Base-by-base conservation (phyloP, 2,888 invertebrate species). In the Eilema caniola region DNA sequence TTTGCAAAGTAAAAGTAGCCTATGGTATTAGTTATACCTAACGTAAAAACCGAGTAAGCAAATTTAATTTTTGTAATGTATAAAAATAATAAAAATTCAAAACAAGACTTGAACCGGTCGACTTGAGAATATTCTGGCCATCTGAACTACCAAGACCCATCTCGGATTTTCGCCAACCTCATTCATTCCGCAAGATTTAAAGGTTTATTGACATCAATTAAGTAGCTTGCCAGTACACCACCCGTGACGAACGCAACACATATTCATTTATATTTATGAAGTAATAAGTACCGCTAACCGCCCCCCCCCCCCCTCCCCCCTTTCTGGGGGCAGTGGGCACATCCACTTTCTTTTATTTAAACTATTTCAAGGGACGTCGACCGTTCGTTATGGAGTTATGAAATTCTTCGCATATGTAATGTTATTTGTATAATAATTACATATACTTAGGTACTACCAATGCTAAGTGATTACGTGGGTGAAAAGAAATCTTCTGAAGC, bases 341-440 rank as follows among this genome's bases (percentile, higher is more conserved):
- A 28, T 64, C 63, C 20, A n/a, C 23, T 64, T 64, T 64, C 53
- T 53, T 64, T 53, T 64, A 28, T 59, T 59, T 56, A 56, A 56
- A 41, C 41, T 16, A 41, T 41, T 56, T 53, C 53, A 63, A 64
- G 64, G 64, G 47, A 53, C 25, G 10, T n/a, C 47, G n/a, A 53
- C 63, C 47, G n/a, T 53, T 10, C 5, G 25, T 47, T 5, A n/a
- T 28, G n/a, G 12, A 8, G 11, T 59, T 24, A 59, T 25, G 57
- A 59, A 59, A 59, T 59, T 24, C 2, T 59, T 25, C 16, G 57
- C 57, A 59, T 24, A 24, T 59, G 53, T 53, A 53, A 53, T n/a
- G 53, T 53, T 53, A 10, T 1, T 10, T 53, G 53, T n/a, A n/a
- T 53, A 53, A 53, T n/a, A 53, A 53, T 53, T 53, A 53, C 53